Evolutionary conservation across 2,888 invertebrate species (phyloP).

Genomic region (Acanthosepion esculentum): DNA sequence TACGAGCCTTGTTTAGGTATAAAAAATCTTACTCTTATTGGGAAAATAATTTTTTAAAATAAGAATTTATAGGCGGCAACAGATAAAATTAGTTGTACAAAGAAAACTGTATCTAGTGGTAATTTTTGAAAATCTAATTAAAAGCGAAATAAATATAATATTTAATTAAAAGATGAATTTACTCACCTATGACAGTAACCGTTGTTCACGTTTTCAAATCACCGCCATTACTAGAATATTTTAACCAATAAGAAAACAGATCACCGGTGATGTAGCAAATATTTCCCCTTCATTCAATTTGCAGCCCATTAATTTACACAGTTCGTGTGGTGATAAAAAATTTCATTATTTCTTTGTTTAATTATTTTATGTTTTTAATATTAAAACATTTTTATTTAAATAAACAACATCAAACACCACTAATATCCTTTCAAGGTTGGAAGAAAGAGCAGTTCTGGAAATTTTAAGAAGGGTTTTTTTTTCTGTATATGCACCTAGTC

Average conservation of each 20-base stretch:
- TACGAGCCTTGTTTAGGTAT: neutral
- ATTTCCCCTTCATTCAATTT: neutral
- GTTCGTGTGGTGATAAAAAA: too few relatives aligned
- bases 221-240: neutral
- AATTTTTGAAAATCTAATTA: neutral
- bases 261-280: neutral
- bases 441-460: too few relatives aligned
- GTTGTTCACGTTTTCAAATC: neutral
- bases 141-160: neutral
- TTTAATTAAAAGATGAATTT: neutral
- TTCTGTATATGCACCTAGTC: too few relatives aligned
- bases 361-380: too few relatives aligned
- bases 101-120: neutral
- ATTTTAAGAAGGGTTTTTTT: too few relatives aligned
- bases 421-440: too few relatives aligned
- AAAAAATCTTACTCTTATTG: neutral
- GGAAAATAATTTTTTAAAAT: neutral
- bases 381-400: too few relatives aligned
- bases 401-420: too few relatives aligned
- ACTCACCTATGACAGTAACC: neutral
- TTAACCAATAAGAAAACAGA: neutral
- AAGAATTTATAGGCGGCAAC: neutral
- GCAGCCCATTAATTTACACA: too few relatives aligned
- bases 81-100: neutral
- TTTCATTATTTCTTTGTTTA: too few relatives aligned